A percentile compares a stretch with the other conserved stretches of the same genome.
Evolutionary conservation across 2,888 invertebrate genomes (phyloP).

Genomic region (Notodonta ziczac): DNA sequence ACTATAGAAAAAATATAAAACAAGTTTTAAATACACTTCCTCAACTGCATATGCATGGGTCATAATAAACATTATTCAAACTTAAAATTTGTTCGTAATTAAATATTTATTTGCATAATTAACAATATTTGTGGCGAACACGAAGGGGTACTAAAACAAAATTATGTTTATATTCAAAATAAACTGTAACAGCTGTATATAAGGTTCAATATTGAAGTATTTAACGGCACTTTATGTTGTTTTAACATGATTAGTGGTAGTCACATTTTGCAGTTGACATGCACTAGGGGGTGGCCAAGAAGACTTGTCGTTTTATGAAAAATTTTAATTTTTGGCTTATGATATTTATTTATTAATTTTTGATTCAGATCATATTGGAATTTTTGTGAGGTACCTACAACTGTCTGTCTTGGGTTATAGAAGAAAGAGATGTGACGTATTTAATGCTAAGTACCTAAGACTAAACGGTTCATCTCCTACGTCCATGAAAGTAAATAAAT

Average conservation of each 20-base stretch:
- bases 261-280: constrained; percentile 53
- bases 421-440: too few species aligned
- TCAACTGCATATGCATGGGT: constrained; percentile 22
- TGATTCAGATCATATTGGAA: too few species aligned
- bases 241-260: constrained; percentile 51
- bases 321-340: too few species aligned
- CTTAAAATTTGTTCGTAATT: constrained; percentile 46
- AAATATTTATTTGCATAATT: constrained; percentile 43
- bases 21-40: constrained; percentile 24
- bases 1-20: constrained; percentile 5
- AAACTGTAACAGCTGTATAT: neutral
- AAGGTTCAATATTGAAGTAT: constrained; percentile 16
- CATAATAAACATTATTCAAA: constrained; percentile 35
- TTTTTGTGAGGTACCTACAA: too few species aligned
- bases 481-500: too few species aligned
- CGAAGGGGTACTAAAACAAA: constrained; percentile 23
- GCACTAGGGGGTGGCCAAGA: constrained; percentile 24
- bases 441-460: too few species aligned
- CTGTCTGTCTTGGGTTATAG: too few species aligned
- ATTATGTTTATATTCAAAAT: constrained; percentile 3
- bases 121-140: constrained; percentile 34
- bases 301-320: neutral
- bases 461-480: too few species aligned
- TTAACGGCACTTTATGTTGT: constrained; percentile 10
- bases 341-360: too few species aligned